phyloP scores from a whole-genome alignment of 1,140 invertebrate species.

The Chrysomallon squamiferum region DNA sequence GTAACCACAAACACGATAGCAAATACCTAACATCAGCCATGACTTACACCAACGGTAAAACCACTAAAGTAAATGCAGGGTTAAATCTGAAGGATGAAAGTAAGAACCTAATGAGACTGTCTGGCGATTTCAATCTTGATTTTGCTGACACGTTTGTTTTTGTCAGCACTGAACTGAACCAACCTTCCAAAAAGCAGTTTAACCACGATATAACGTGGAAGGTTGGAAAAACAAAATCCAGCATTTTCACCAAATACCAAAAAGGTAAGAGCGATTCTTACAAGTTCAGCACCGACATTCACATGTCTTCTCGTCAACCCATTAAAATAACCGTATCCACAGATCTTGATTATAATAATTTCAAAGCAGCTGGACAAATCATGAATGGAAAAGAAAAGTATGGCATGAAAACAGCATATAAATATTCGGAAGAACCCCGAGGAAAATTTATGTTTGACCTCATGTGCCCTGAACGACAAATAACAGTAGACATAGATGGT shows the following conservation, averaged over 20 bases:
- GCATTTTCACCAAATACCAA: slow-evolving; percentile 11
- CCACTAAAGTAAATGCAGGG: too few relatives aligned
- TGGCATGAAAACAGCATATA: slow-evolving; percentile 8
- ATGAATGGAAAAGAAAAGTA: slow-evolving; percentile 11
- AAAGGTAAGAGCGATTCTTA: background rate
- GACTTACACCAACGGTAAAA: too few relatives aligned
- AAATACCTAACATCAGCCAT: slow-evolving; percentile 12
- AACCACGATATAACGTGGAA: slow-evolving; percentile 11
- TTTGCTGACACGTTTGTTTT: too few relatives aligned
- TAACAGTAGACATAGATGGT: slow-evolving; percentile 16
- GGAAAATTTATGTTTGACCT: slow-evolving; percentile 18
- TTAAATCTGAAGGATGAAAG: too few relatives aligned
- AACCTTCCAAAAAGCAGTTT: slow-evolving; percentile 12
- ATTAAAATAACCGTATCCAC: slow-evolving; percentile 23
- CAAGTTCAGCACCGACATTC: slow-evolving; percentile 15
- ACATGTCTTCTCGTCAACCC: slow-evolving; percentile 12
- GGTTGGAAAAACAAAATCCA: background rate
- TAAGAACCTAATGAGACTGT: too few relatives aligned
- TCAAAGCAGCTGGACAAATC: slow-evolving; percentile 15
- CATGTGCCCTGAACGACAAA: slow-evolving; percentile 16
- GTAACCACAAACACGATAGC: slow-evolving; percentile 21
- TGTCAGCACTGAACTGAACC: too few relatives aligned
- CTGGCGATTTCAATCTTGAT: too few relatives aligned
- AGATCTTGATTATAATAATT: slow-evolving; percentile 23
- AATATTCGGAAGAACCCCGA: slow-evolving; percentile 3